Evolutionary conservation across 2,797 vertebrate genomes (phyloP), one percentile per base, ranked within the genome.

Genomic region (Graptemys geographica): DNA sequence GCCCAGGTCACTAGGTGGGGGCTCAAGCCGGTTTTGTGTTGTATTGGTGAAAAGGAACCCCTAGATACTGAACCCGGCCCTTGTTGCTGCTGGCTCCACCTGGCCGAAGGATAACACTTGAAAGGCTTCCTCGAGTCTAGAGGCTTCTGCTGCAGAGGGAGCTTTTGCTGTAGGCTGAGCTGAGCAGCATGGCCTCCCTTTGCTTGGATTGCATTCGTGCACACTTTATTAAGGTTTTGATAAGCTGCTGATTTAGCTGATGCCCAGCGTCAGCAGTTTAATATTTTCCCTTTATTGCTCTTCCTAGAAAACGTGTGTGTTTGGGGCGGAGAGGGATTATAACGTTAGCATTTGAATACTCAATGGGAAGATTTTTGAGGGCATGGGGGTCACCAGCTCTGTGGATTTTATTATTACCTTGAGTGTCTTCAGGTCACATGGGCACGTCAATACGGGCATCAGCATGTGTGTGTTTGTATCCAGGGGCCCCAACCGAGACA

Each of bases 111-210:
- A 23, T 55, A 2, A 55, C 55, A 55, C 19, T 25, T 33, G 31
- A 31, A 62, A 62, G 57, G 28, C 57, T 31, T 62, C 57, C 57
- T 28, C 28, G 6, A 62, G 57, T 62, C 21, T 41, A 72, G 9
- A 21, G 5, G 37, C 37, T 72, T 72, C 37, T 72, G 69, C 19
- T 72, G 69, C 69, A 21, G 37, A 6, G 1, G 37, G 21, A 2
- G 2, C 59, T 59, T 51, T 33, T 0, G 2, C 72, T 37, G 51
- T 7, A 9, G n/a, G 16, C n/a, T 0, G 0, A 1, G n/a, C 0
- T 0, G 69, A 76, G 15, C 62, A 0, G 0, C 1, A 1, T 11
- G n/a, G 62, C 31, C 11, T 93, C 79, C 25, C 37, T 91, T 74
- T 8, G 5, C 49, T 52, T 92, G 27, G 47, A 49, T 33, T 93